Base-by-base conservation (phyloP, 2,888 invertebrate species). In the Eupithecia abbreviata region DNA sequence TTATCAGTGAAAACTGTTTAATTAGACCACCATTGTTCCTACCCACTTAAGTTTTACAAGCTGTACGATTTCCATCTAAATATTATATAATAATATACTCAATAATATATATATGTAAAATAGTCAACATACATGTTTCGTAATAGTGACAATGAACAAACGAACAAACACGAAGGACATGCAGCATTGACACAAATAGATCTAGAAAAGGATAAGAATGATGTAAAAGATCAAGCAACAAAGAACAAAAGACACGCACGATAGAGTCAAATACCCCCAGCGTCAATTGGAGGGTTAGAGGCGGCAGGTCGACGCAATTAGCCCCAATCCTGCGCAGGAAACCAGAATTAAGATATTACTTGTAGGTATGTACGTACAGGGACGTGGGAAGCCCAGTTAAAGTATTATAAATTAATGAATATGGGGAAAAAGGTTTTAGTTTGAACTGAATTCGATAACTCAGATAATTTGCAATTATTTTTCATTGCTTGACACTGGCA, bases 301-400 rank as follows among this genome's bases (percentile, higher is more conserved):
- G 87, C 87, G 86, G 83, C 84, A 87, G 89, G 90, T 87, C 87
- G 85, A 71, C 49, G 75, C 87, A 92, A 93, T 92, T 93, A 92
- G 89, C 86, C 85, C 86, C 91, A 92, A 92, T 92, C 90, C 90
- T 84, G 79, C 84, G 83, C 90, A 90, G 91, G 92, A 92, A 88
- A 87, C 84, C 81, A 76, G 87, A 88, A 90, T 91, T 91, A 89
- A 89, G 86, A 86, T 86, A 87, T 87, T 87, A 88, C 66, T 42
- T 42, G 42, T 30, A 30, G 30, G 30, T 30, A 30, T 30, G 30
- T 30, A 30, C 30, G 30, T 41, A 58, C 58, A 9, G 58, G 10
- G 62, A 62, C 62, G 62, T 62, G 62, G 62, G 62, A 62, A 62
- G 62, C 12, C 9, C 10, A 12, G 62, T 62, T 18, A 18, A 58